Evolutionary conservation across 30 jellyfish, hydroid and myxozoan species (phyloP).

Genomic region (Sanderia malayensis): DNA sequence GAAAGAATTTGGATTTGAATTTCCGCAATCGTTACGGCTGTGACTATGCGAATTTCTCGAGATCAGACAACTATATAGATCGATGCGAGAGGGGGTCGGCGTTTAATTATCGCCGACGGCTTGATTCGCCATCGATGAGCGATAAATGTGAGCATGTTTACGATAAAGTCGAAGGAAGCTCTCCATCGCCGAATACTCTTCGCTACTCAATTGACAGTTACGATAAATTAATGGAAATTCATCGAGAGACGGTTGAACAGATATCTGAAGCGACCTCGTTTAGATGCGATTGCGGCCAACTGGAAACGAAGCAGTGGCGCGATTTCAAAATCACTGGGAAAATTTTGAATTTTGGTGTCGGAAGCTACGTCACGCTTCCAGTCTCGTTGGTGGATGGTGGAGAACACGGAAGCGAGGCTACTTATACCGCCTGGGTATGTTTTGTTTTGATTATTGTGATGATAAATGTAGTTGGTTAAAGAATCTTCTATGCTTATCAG

Average conservation of each 20-base stretch:
- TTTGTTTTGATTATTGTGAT: background rate
- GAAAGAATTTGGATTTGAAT: too few species aligned
- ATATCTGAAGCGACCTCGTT: slow-evolving; percentile 72
- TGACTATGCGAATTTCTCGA: too few species aligned
- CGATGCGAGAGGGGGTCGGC: too few species aligned
- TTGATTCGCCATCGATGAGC: background rate
- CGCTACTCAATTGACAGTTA: slow-evolving; percentile 70
- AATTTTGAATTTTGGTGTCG: slow-evolving; percentile 61
- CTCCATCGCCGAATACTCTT: slow-evolving; percentile 36
- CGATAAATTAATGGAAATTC: slow-evolving; percentile 73
- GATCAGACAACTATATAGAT: too few species aligned
- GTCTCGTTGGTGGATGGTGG: slow-evolving; percentile 39
- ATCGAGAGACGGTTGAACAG: slow-evolving; percentile 69
- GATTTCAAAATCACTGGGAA: slow-evolving; percentile 74
- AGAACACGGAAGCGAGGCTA: slow-evolving; percentile 12
- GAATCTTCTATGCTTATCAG: too few species aligned
- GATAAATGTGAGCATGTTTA: slow-evolving; percentile 18
- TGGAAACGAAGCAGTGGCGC: slow-evolving; percentile 49
- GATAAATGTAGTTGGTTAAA: too few species aligned
- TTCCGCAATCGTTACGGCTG: too few species aligned
- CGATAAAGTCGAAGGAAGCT: slow-evolving; percentile 20
- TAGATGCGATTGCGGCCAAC: slow-evolving; percentile 59
- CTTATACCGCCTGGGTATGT: slow-evolving; percentile 94
- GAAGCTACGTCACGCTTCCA: slow-evolving; percentile 79
- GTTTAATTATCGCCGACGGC: background rate